Evolutionary conservation across 2,797 vertebrate species (phyloP).

Genomic region (Falco naumanni): DNA sequence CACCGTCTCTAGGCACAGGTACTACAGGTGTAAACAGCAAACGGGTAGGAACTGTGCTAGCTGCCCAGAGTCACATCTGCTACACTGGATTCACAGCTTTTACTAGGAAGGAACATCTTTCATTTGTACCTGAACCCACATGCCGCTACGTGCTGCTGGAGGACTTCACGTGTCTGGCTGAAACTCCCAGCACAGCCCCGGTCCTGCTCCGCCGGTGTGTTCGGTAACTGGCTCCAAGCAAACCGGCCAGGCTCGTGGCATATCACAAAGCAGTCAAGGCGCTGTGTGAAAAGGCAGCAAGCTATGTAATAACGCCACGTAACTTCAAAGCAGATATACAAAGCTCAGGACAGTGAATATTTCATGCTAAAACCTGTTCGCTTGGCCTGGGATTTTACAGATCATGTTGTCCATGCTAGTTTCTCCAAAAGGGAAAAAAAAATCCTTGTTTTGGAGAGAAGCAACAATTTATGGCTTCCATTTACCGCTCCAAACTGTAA

Average conservation of each 20-base stretch:
- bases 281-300: not conserved
- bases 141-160: not conserved
- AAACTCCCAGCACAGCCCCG: not conserved
- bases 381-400: not conserved
- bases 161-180: not conserved
- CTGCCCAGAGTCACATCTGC: not conserved
- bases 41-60: not conserved
- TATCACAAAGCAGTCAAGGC: no score
- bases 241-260: accelerated
- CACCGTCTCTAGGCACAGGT: not conserved
- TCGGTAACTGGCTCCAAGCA: not conserved
- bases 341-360: not conserved
- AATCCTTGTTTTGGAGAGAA: not conserved
- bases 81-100: not conserved
- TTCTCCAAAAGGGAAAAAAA: not conserved
- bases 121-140: not conserved
- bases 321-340: not conserved
- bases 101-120: not conserved
- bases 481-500: not conserved
- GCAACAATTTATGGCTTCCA: not conserved
- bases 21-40: not conserved
- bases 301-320: accelerated
- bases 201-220: not conserved
- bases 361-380: not conserved
- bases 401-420: not conserved